Evolutionary conservation across 2,113 vertebrate genomes (phyloP), one percentile per base, ranked within the genome.

Genomic region (Rousettus leschenaultii): DNA sequence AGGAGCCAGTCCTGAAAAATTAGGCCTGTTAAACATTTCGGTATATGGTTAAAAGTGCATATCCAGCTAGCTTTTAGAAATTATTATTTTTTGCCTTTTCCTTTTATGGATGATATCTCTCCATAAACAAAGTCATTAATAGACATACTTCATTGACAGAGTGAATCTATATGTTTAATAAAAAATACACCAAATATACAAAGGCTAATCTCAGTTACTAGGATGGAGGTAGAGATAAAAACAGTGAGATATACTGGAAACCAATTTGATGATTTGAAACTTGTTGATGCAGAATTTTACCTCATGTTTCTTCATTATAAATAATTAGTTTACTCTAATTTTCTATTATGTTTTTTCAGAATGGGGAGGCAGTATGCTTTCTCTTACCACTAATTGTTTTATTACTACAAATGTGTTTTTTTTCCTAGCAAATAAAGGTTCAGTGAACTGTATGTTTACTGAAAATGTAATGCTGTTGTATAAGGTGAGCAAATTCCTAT

Each of bases 41-140:
- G 33, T 66, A 61, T 79, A 63, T 93, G 80, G 80, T 85, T 88
- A 91, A 88, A 86, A 57, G 28, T 51, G 5, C 22, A 66, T 68
- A 38, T 59, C 28, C 30, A 86, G 19, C 89, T 93, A 71, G 30
- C 16, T 88, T 80, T 92, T 70, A 86, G 22, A 79, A 43, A 38
- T 19, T 61, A 68, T 65, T 57, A 35, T 26, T 26, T 79, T 87
- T 91, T 51, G 2, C 7, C 43, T 87, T n/a, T 83, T 94, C 3
- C 38, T 96, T 95, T 89, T 79, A 45, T 53, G n/a, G 28, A 73
- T 63, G 57, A 65, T 63, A 11, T 48, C 45, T 87, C 92, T 90
- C 61, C 74, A n/a, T 68, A 95, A 95, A 38, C 53, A 92, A 91
- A 91, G 22, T 86, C 94, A 65, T 82, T 61, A 78, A 70, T 63